Percentiles rank a stretch among this genome's conserved stretches.
These are phyloP conservation scores for Siniperca undulata DNA, from an alignment of 2,797 vertebrate genomes.

Conservation along the genomic window DNA sequence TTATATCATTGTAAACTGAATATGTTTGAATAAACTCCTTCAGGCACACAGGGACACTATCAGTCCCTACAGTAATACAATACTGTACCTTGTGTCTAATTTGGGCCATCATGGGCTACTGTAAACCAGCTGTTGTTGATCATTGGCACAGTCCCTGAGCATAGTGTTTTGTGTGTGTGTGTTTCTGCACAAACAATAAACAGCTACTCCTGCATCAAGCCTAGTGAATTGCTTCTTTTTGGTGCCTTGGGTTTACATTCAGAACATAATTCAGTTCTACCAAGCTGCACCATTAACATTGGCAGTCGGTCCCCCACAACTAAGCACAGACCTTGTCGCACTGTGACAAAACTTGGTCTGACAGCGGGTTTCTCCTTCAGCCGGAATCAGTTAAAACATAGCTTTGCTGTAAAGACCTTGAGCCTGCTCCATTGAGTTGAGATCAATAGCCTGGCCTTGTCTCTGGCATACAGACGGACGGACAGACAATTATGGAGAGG, in stretches of 20 bases:
- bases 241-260: slow-evolving; percentile 22
- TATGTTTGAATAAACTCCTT: neutral
- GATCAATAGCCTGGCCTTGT: slow-evolving; percentile 45
- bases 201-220: neutral
- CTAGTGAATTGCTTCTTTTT: neutral
- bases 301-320: slow-evolving; percentile 4
- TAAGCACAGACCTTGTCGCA: slow-evolving; percentile 15
- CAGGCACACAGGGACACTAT: neutral
- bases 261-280: slow-evolving; percentile 8
- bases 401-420: slow-evolving; percentile 41
- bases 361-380: slow-evolving; percentile 34
- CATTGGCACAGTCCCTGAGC: slow-evolving; percentile 15
- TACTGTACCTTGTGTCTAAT: neutral
- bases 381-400: slow-evolving; percentile 33
- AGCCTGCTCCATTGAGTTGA: slow-evolving; percentile 27
- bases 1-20: too few species aligned
- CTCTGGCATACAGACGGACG: slow-evolving; percentile 17
- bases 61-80: neutral
- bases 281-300: slow-evolving; percentile 15
- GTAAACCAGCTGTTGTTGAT: slow-evolving; percentile 23
- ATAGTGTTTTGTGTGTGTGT: neutral
- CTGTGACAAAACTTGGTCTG: slow-evolving; percentile 27
- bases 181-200: neutral
- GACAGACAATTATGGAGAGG: slow-evolving; percentile 31
- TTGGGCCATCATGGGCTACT: neutral